Evolutionary conservation across 2,888 invertebrate genomes (phyloP).

Genomic region (Hypsopygia costalis): DNA sequence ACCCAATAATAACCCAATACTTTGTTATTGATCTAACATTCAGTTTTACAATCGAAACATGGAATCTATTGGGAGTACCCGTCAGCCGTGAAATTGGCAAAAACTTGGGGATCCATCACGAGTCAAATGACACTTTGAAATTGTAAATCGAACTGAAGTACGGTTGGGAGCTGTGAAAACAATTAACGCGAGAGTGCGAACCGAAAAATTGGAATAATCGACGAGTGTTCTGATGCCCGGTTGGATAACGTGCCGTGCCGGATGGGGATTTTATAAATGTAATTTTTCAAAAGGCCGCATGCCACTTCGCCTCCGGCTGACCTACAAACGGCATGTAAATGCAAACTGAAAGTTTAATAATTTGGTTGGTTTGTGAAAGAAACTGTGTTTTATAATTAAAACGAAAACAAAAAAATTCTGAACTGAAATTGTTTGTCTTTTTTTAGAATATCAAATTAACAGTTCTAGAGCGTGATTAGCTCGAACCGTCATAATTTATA

Average conservation of each 20-base stretch:
- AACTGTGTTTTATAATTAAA: too few species aligned
- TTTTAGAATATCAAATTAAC: too few species aligned
- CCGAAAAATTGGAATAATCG: conserved; percentile 27
- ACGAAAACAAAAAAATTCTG: too few species aligned
- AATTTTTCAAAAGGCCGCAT: conserved; percentile 3
- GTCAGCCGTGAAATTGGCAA: conserved; percentile 23
- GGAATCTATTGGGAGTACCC: conserved; percentile 12
- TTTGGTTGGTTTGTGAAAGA: too few species aligned
- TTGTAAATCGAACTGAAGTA: conserved; percentile 25
- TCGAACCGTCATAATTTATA: too few species aligned
- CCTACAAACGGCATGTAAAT: background rate
- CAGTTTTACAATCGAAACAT: conserved; percentile 8
- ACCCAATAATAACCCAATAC: background rate
- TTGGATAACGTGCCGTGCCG: background rate
- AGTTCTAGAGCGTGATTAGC: too few species aligned
- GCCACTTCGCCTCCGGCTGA: background rate
- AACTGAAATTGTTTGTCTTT: too few species aligned
- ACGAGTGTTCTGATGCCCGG: conserved; percentile 10
- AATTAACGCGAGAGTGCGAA: conserved; percentile 24
- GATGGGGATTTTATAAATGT: background rate
- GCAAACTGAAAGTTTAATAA: too few species aligned
- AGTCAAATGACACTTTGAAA: conserved; percentile 28
- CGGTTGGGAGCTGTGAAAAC: conserved; percentile 23
- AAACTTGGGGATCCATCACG: conserved; percentile 23
- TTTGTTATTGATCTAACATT: background rate